Conservation (phyloP, 2,888 invertebrate genomes). For the Ophion obscuratus region DNA sequence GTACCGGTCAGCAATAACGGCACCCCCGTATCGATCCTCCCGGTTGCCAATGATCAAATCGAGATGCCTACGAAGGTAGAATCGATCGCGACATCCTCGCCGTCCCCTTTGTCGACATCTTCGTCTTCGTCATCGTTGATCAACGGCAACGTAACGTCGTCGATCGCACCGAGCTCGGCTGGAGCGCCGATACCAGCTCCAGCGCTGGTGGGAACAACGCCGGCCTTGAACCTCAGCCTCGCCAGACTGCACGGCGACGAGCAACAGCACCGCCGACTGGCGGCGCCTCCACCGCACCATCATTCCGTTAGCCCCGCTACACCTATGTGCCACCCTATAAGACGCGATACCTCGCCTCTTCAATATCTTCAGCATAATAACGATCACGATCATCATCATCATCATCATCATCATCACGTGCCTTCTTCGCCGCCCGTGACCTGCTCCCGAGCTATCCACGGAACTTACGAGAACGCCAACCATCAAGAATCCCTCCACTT, state of each 20-base stretch:
- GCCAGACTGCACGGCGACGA: slow-evolving; percentile 84
- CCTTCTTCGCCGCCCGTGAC: slow-evolving; percentile 49
- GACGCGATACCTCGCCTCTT: slow-evolving; percentile 80
- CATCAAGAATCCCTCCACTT: slow-evolving; percentile 58
- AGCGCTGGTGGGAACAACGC: slow-evolving; percentile 71
- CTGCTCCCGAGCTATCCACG: slow-evolving; percentile 52
- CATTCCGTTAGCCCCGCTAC: slow-evolving; percentile 66
- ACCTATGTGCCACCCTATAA: slow-evolving; percentile 47
- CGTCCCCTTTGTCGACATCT: slow-evolving; percentile 77
- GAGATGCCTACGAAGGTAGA: slow-evolving; percentile 47
- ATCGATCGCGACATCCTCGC: slow-evolving; percentile 73
- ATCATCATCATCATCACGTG: slow-evolving; percentile 50
- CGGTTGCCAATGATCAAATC: background rate
- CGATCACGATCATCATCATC: slow-evolving; percentile 50
- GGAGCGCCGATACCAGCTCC: slow-evolving; percentile 73
- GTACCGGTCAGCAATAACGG: slow-evolving; percentile 59
- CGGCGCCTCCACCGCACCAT: slow-evolving; percentile 71
- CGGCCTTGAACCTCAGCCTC: slow-evolving; percentile 85
- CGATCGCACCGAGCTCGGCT: slow-evolving; percentile 66
- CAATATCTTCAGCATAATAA: slow-evolving; percentile 81
- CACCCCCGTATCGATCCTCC: slow-evolving; percentile 6
- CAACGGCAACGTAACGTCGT: slow-evolving; percentile 41
- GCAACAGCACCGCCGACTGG: slow-evolving; percentile 70
- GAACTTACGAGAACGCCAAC: slow-evolving; percentile 68
- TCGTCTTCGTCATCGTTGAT: slow-evolving; percentile 53